Evolutionary conservation across 2,888 invertebrate genomes (phyloP), one percentile per base, ranked within the genome.

Genomic region (Ophion ellenae): DNA sequence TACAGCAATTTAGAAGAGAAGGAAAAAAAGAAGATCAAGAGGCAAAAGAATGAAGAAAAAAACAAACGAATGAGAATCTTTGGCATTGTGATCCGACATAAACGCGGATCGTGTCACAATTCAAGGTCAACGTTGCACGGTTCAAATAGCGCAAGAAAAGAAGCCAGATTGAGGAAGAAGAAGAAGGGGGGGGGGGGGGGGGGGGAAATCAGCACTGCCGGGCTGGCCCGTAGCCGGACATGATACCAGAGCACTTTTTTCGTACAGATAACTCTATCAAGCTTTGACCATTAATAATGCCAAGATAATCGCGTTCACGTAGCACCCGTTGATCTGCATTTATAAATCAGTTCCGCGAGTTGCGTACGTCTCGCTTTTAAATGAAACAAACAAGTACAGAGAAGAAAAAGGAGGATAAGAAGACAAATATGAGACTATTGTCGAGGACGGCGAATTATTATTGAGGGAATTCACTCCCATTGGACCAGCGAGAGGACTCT

Each of bases 221-320:
- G n/a, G 32, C 32, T 70, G 24, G 24, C 67, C 40, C 32, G 66
- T 53, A n/a, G 5, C 47, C 64, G 59, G 45, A n/a, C 24, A 66
- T 78, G 74, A 85, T 81, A 36, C 82, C 61, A 75, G 67, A 76
- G 75, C 73, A 81, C 69, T 83, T 87, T 74, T 73, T 64, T 64
- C 76, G 71, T 47, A 57, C 63, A 47, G 83, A 82, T 80, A 80
- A 80, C 80, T 84, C 14, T 83, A 80, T 87, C 61, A 67, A 70
- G 70, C 70, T 81, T 83, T 64, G 74, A 57, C 63, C 80, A 17
- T 74, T 53, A 80, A 63, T 75, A 45, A n/a, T 73, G 75, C 75
- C 75, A 82, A 64, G 61, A 63, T 81, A 77, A 80, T 75, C 76
- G 28, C 28, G 20, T 40, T 69, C 66, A 67, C 28, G 45, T 70